phyloP scores from a whole-genome alignment of 1,140 invertebrate species.

The Eriosoma lanigerum region DNA sequence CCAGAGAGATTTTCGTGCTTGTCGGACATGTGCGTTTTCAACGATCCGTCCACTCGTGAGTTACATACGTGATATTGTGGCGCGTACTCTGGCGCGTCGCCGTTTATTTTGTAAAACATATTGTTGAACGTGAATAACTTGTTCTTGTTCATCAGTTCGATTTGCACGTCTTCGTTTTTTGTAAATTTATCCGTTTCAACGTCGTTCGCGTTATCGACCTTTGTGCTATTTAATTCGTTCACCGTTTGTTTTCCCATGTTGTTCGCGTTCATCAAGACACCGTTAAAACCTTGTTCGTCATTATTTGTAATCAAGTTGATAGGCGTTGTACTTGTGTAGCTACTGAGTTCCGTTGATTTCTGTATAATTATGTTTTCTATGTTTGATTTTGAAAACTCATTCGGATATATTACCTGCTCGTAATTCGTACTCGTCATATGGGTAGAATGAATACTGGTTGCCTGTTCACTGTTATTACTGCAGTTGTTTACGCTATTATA shows the following conservation, averaged over 20 bases:
- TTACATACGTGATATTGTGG: constrained; percentile 2
- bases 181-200: background rate
- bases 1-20: background rate
- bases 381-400: background rate
- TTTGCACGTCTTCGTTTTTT: background rate
- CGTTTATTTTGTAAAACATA: background rate
- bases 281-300: background rate
- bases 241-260: background rate
- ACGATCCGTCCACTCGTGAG: background rate
- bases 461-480: background rate
- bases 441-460: background rate
- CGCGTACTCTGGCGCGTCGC: background rate
- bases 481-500: background rate
- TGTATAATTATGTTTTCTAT: background rate
- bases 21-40: background rate
- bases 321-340: background rate
- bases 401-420: background rate
- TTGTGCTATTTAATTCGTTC: background rate
- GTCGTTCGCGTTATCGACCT: background rate
- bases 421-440: background rate
- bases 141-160: background rate
- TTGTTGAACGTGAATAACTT: background rate
- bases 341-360: background rate
- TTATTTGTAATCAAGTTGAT: background rate
- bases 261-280: background rate